Conservation (phyloP, 2,888 invertebrate species). For the Epirrhoe alternata region DNA sequence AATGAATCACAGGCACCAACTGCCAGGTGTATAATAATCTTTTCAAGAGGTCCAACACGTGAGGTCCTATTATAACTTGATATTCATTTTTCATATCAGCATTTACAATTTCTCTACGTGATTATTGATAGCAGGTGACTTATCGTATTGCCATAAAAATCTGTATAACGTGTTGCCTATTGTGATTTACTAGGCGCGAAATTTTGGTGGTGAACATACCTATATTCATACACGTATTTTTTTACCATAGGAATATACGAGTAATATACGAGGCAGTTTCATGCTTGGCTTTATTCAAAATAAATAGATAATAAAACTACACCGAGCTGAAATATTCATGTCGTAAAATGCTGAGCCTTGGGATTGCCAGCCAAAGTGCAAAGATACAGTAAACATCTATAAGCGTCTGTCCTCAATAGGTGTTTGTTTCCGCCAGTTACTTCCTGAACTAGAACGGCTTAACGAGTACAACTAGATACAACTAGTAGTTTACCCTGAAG, state of each 20-base stretch:
- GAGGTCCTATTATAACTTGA: not conserved
- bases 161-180: conserved; percentile 2
- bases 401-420: not conserved
- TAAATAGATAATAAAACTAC: too few species aligned
- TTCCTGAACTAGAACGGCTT: not conserved
- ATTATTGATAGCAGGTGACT: conserved; percentile 10
- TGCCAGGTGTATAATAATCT: not conserved
- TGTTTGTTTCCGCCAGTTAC: not conserved
- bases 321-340: too few species aligned
- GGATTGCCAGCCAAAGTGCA: not conserved
- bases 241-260: too few species aligned
- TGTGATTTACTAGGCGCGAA: conserved; percentile 5
- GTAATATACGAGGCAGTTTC: too few species aligned
- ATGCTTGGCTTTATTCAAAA: too few species aligned
- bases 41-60: not conserved
- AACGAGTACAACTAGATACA: not conserved
- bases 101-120: not conserved
- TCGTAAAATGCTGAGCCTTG: not conserved
- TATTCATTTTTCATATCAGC: not conserved
- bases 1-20: not conserved
- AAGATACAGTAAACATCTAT: not conserved
- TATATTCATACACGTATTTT: too few species aligned
- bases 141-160: not conserved
- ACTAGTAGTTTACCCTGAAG: not conserved
- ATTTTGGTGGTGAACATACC: not conserved